Base-by-base conservation (phyloP, 2,113 vertebrate species). In the Narcine bancroftii region DNA sequence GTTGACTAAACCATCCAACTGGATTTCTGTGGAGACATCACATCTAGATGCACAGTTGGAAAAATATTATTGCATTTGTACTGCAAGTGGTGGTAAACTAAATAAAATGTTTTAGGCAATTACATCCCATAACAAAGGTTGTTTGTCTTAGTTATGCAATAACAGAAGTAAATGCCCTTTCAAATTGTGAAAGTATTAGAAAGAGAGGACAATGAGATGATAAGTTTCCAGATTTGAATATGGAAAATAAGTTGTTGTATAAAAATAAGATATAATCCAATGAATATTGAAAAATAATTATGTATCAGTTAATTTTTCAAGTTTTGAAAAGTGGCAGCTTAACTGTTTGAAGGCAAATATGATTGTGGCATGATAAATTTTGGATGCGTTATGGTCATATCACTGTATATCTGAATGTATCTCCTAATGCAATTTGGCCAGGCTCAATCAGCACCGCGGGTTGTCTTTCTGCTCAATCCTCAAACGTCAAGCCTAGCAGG, bases 401-500 rank as follows among this genome's bases (percentile, higher is more conserved):
- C 63, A 91, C 63, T 65, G 71, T 91, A 91, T 91, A n/a, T n/a
- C n/a, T n/a, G n/a, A n/a, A n/a, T 91, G 89, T 33, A 66, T 69
- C 45, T 69, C 65, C 63, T 91, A 69, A 69, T 91, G 89, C 60
- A 91, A 91, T 91, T 91, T 91, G 89, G 63, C 63, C 66, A 65
- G 42, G 89, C 26, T 45, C 89, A 33, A 69, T 91, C 71, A 69
- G 65, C 63, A 91, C 63, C 69, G 89, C 89, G 71, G 89, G 89
- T 91, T 91, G 36, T 26, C 89, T 91, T 42, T 91, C 89, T 91
- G 65, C 36, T 91, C 89, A 91, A 91, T 91, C 89, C 65, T 91
- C 89, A 42, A 17, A 69, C 39, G 15, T 26, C 65, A 69, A 91
- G 26, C 24, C 89, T 65, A 91, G 65, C 65, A 91, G 65, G 63